Evolutionary conservation across 2,797 vertebrate species (phyloP).

Genomic region (Adrianichthys oophorus): DNA sequence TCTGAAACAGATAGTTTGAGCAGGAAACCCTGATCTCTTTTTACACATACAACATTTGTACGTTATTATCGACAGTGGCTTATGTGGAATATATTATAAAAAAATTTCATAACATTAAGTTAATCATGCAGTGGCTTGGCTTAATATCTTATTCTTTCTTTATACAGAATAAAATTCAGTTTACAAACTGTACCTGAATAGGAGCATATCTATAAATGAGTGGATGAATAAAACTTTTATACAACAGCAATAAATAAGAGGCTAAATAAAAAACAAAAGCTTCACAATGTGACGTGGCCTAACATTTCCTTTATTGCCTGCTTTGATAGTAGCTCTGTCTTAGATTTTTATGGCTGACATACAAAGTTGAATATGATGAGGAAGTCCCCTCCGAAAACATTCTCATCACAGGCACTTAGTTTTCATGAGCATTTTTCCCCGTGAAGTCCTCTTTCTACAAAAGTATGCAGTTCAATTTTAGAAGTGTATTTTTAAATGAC

Average conservation of each 20-base stretch:
- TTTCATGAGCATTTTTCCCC: slow-evolving; percentile 29
- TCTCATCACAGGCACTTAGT: slow-evolving; percentile 63
- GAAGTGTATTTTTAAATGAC: slow-evolving; percentile 5
- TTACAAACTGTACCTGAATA: slow-evolving; percentile 51
- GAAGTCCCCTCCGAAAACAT: slow-evolving; percentile 41
- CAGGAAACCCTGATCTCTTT: slow-evolving; percentile 19
- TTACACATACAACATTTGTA: background rate
- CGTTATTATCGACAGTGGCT: background rate
- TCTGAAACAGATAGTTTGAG: slow-evolving; percentile 20
- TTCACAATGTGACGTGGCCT: slow-evolving; percentile 39
- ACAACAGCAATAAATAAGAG: slow-evolving; percentile 62
- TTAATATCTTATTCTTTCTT: slow-evolving; percentile 34
- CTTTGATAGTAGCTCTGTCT: slow-evolving; percentile 41
- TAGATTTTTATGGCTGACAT: slow-evolving; percentile 59
- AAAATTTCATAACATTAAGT: slow-evolving; percentile 13
- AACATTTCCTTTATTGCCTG: slow-evolving; percentile 38
- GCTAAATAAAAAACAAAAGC: slow-evolving; percentile 34
- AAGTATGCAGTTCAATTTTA: background rate
- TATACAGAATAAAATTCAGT: slow-evolving; percentile 24
- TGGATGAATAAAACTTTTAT: slow-evolving; percentile 9
- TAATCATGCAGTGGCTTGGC: slow-evolving; percentile 49
- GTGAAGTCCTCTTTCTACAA: slow-evolving; percentile 1
- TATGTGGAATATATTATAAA: slow-evolving; percentile 21
- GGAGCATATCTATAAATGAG: slow-evolving; percentile 10
- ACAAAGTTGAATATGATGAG: slow-evolving; percentile 39